phyloP scores from a whole-genome alignment of 2,113 vertebrate species.

The Anoura caudifer region DNA sequence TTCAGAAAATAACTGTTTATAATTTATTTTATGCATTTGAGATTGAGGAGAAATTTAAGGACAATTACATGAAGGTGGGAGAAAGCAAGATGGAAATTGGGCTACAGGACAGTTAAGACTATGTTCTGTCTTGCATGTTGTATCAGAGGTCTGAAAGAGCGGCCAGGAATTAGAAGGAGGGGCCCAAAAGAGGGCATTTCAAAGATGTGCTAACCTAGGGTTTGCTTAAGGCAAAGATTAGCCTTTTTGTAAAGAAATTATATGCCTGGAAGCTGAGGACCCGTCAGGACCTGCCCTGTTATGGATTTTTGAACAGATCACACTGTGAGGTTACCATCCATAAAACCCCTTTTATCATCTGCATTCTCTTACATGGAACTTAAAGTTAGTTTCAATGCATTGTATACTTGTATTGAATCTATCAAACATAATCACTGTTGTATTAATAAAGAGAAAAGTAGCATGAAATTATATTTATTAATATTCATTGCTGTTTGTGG shows the following conservation, averaged over 20 bases:
- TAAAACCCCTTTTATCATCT: not conserved
- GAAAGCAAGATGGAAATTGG: not conserved
- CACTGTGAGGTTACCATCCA: not conserved
- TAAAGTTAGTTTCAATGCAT: not conserved
- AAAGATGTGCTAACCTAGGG: not conserved
- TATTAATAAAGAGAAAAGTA: not conserved
- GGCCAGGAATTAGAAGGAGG: not conserved
- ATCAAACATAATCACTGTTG: not conserved
- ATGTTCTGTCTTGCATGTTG: not conserved
- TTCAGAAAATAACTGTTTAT: not conserved
- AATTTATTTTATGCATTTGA: not conserved
- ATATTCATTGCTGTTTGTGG: not conserved
- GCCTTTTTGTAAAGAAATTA: not conserved
- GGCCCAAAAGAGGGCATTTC: not conserved
- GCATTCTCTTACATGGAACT: not conserved
- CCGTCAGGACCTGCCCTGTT: not conserved
- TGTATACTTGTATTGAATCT: not conserved
- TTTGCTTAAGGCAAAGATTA: not conserved
- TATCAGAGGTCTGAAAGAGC: not conserved
- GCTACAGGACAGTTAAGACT: not conserved
- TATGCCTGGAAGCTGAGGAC: not conserved
- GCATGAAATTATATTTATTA: not conserved
- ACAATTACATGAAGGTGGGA: not conserved
- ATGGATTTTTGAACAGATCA: not conserved
- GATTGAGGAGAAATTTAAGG: too few relatives aligned